A percentile compares a stretch with the other conserved stretches of the same genome.
Conservation (phyloP, 2,888 invertebrate genomes). For the Operophtera brumata region DNA sequence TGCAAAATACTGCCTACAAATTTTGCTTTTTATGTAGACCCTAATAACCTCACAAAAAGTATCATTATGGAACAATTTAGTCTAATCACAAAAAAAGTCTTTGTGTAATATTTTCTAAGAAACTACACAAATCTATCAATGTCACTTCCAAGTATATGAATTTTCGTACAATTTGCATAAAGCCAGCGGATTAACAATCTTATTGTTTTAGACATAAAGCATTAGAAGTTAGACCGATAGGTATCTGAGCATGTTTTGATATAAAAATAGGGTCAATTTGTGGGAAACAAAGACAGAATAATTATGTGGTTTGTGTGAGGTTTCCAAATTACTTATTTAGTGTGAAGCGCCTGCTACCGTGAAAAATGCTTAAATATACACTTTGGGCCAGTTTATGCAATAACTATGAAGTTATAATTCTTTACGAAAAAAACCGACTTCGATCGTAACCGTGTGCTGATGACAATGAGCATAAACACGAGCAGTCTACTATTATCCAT, state of each 20-base stretch:
- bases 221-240: background rate
- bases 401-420: conserved; percentile 17
- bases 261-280: conserved; percentile 47
- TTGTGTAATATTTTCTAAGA: conserved; percentile 34
- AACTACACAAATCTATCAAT: conserved; percentile 61
- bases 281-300: conserved; percentile 65
- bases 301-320: conserved; percentile 53
- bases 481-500: too few relatives aligned
- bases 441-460: too few relatives aligned
- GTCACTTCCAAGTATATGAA: conserved; percentile 46
- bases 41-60: conserved; percentile 17
- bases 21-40: conserved; percentile 4
- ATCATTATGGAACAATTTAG: conserved; percentile 17
- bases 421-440: too few relatives aligned
- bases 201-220: conserved; percentile 30
- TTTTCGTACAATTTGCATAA: conserved; percentile 23
- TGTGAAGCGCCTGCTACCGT: conserved; percentile 56
- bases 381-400: conserved; percentile 44
- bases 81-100: conserved; percentile 23
- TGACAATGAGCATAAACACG: too few relatives aligned
- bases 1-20: too few relatives aligned
- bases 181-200: conserved; percentile 30
- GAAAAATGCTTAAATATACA: conserved; percentile 63
- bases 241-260: conserved; percentile 29
- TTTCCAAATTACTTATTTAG: conserved; percentile 63